Conservation (phyloP, 64 coral and sea anemone genomes). For the Montipora foliosa region DNA sequence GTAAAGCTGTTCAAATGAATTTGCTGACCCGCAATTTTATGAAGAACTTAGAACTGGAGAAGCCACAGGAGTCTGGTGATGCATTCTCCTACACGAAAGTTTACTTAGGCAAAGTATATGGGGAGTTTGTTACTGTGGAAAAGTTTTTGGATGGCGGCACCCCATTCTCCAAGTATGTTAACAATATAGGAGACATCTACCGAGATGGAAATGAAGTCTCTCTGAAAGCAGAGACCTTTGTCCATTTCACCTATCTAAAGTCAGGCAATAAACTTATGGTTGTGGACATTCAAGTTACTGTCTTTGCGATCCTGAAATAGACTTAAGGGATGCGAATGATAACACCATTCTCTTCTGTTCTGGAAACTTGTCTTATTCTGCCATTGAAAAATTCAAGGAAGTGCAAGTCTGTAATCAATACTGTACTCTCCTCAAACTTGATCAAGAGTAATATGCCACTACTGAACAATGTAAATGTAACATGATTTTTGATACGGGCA, state of each 20-base stretch:
- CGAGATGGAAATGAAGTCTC: constrained; percentile 30
- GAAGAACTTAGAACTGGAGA: not conserved
- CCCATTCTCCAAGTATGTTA: constrained; percentile 63
- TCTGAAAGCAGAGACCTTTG: constrained; percentile 59
- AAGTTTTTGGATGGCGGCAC: constrained; percentile 52
- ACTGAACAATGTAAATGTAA: not conserved
- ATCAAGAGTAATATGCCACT: not conserved
- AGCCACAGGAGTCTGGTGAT: constrained; percentile 31
- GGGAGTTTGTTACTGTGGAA: constrained; percentile 32
- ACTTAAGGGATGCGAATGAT: not conserved
- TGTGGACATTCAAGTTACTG: constrained; percentile 48
- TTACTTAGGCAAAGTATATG: not conserved
- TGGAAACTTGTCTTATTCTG: constrained; percentile 54
- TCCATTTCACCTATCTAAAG: constrained; percentile 62
- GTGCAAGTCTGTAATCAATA: constrained; percentile 59
- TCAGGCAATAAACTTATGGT: constrained; percentile 74
- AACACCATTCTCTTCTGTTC: constrained; percentile 67
- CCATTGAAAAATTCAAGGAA: constrained; percentile 55
- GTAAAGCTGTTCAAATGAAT: constrained; percentile 78
- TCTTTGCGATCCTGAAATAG: constrained; percentile 64
- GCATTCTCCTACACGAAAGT: constrained; percentile 10
- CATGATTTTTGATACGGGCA: not conserved
- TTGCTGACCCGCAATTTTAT: constrained; percentile 44
- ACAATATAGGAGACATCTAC: constrained; percentile 66
- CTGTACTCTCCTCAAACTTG: constrained; percentile 59